Evolutionary conservation across 2,797 vertebrate genomes (phyloP), one percentile per base, ranked within the genome.

Genomic region (Amniataba percoides): DNA sequence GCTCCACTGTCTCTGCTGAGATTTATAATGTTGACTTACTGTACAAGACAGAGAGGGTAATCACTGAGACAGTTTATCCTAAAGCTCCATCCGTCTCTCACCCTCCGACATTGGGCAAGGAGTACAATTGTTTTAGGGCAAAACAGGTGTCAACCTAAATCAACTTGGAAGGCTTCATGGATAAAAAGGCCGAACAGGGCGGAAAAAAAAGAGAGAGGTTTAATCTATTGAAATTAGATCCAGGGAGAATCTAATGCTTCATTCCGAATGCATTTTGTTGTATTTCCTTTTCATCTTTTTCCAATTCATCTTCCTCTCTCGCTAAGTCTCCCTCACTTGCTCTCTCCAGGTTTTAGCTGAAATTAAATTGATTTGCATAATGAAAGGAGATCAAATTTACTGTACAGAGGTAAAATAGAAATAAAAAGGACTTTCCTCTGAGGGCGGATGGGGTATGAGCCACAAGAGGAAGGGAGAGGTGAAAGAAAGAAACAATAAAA

Each of bases 301-400:
- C 69, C 66, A 81, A 85, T 90, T 84, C 73, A 80, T 91, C 84
- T 87, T 70, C 77, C 42, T 71, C 60, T 66, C 72, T 75, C 10
- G 10, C 53, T 57, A 53, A 66, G 79, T 60, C 80, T 86, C 81
- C 70, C 78, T 80, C 62, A 56, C 59, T 87, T 51, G 31, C 61
- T 70, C 80, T 87, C 73, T 81, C 64, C 69, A 87, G 81, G 78
- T 90, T 91, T 88, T 72, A 82, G 82, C 86, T 78, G 77, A 86
- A 93, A 94, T 94, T 87, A 93, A 95, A 95, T 92, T 87, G 84
- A 95, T 95, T 95, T 93, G 91, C 93, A 94, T 94, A 92, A 94
- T 94, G 91, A 93, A 90, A 89, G 84, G 72, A 91, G 87, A 94
- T 92, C 82, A 91, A 84, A 93, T 93, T 87, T 89, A 88, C 82